phyloP scores from a whole-genome alignment of 2,113 vertebrate genomes.

The Plotosus lineatus region DNA sequence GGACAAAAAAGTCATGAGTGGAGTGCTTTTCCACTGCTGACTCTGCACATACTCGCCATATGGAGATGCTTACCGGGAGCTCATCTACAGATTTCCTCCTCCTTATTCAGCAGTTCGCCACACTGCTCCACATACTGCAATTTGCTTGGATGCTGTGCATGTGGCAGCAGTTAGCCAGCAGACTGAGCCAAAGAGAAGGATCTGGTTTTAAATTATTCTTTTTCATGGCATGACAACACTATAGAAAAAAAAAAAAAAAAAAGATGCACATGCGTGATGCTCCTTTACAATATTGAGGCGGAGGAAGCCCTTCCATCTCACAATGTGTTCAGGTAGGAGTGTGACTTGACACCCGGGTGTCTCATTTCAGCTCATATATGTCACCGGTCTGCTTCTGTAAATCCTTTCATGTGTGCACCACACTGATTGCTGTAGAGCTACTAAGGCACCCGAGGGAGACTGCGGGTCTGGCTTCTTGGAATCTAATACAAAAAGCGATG shows the following conservation, averaged over 20 bases:
- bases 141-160: conserved; percentile 62
- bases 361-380: conserved; percentile 37
- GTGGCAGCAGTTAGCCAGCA: conserved; percentile 66
- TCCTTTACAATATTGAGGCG: conserved; percentile 1
- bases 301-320: background rate
- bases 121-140: conserved; percentile 50
- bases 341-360: background rate
- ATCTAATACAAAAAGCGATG: conserved; percentile 9
- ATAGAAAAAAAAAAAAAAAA: conserved; percentile 4
- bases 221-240: background rate
- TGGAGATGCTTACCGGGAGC: conserved; percentile 76
- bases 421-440: background rate
- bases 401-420: background rate
- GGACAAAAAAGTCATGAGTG: background rate
- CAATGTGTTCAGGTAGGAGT: background rate
- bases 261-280: background rate
- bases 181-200: conserved; percentile 44
- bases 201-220: conserved; percentile 31
- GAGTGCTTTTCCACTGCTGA: conserved; percentile 43
- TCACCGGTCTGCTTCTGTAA: conserved; percentile 6
- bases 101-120: conserved; percentile 43
- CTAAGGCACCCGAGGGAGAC: conserved; percentile 4
- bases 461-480: conserved; percentile 24
- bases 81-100: conserved; percentile 71
- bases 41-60: conserved; percentile 60